Conservation (phyloP, 2,113 vertebrate species). For the Centropus unirufus region DNA sequence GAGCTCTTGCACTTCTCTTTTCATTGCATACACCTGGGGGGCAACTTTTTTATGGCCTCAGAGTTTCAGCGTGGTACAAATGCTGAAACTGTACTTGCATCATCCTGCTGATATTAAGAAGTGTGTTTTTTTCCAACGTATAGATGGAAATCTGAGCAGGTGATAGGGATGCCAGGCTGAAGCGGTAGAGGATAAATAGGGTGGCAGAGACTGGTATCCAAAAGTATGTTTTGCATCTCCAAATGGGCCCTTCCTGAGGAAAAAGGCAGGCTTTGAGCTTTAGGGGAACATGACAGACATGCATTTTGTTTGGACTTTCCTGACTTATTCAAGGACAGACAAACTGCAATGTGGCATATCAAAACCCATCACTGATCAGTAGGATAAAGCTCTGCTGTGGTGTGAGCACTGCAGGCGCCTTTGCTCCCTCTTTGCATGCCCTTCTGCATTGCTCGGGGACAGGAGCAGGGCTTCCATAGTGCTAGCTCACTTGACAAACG, state of each 20-base stretch:
- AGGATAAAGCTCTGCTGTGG: not conserved
- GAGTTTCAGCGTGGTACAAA: not conserved
- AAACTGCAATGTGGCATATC: not conserved
- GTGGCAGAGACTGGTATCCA: not conserved
- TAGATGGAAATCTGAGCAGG: not conserved
- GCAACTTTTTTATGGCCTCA: not conserved
- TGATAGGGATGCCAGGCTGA: not conserved
- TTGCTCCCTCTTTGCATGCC: not conserved
- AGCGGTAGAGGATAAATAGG: not conserved
- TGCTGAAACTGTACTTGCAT: not conserved
- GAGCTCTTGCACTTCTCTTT: not conserved
- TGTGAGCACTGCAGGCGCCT: not conserved
- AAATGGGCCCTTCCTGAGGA: not conserved
- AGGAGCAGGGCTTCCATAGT: not conserved
- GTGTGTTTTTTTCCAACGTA: not conserved
- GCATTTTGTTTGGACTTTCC: not conserved
- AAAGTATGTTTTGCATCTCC: not conserved
- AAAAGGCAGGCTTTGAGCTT: not conserved
- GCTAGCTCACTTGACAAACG: not conserved
- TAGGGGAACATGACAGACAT: not conserved
- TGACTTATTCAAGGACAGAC: not conserved
- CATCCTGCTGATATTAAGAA: not conserved
- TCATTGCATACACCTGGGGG: not conserved
- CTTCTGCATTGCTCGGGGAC: not conserved
- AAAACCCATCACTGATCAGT: not conserved